A percentile compares a stretch with the other conserved stretches of the same genome.
phyloP scores from a whole-genome alignment of 2,797 vertebrate genomes.

The Diglossa cyanea region DNA sequence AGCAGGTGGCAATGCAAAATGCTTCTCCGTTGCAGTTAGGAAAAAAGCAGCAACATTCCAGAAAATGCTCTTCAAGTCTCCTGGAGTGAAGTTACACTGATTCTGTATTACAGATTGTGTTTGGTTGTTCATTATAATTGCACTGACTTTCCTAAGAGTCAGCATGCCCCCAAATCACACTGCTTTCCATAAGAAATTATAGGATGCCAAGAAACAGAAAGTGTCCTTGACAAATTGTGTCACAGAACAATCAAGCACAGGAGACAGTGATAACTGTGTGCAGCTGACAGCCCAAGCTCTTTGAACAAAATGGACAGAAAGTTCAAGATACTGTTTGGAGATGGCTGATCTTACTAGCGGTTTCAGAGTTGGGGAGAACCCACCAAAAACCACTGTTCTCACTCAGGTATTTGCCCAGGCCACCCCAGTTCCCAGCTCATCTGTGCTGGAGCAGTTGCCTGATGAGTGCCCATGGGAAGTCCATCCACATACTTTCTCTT shows the following conservation, averaged over 20 bases:
- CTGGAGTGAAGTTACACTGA: background rate
- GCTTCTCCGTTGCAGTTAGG: background rate
- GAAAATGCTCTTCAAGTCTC: conserved; percentile 30
- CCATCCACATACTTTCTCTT: background rate
- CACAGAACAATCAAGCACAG: background rate
- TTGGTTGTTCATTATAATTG: background rate
- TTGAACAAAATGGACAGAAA: background rate
- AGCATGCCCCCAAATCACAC: background rate
- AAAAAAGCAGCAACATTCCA: conserved; percentile 20
- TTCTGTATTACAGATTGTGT: background rate
- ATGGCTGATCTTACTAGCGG: background rate
- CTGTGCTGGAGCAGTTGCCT: background rate
- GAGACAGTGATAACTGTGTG: background rate
- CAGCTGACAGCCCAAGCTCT: background rate
- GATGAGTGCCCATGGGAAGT: background rate
- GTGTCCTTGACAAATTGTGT: background rate
- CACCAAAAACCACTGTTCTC: background rate
- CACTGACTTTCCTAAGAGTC: background rate
- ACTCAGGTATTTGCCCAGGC: background rate
- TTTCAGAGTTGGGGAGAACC: background rate
- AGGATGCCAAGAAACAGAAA: background rate
- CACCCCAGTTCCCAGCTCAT: background rate
- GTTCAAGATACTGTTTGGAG: background rate
- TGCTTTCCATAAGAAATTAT: background rate
- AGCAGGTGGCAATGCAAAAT: conserved; percentile 71